Evolutionary conservation across 2,888 invertebrate genomes (phyloP).

Genomic region (Danaus chrysippus): DNA sequence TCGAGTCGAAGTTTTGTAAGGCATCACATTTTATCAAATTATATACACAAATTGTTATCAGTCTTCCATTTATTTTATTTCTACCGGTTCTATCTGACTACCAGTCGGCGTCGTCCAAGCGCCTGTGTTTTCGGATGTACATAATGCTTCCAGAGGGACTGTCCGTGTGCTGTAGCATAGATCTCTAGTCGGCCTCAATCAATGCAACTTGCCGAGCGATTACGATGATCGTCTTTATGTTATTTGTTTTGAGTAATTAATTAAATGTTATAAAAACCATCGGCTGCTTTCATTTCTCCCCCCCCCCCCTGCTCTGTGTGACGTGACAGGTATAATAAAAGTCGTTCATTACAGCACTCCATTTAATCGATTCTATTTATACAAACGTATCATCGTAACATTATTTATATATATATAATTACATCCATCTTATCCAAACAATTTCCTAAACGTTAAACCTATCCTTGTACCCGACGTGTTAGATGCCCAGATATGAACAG

Average conservation of each 20-base stretch:
- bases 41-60: constrained; percentile 1
- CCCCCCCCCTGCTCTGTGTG: constrained; percentile 14
- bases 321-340: constrained; percentile 25
- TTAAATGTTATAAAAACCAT: constrained; percentile 74
- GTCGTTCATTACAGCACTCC: constrained; percentile 54
- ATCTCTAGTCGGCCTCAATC: constrained; percentile 72
- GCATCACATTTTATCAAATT: constrained; percentile 9
- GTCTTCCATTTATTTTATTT: constrained; percentile 9
- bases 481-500: constrained; percentile 91
- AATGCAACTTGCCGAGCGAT: constrained; percentile 70
- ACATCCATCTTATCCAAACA: constrained; percentile 48
- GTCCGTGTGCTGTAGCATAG: constrained; percentile 41
- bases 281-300: constrained; percentile 30
- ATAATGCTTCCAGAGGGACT: constrained; percentile 24
- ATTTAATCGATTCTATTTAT: constrained; percentile 69
- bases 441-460: constrained; percentile 48
- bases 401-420: constrained; percentile 35
- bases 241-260: constrained; percentile 77
- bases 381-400: constrained; percentile 52
- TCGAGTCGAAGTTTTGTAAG: neutral
- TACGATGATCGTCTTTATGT: constrained; percentile 66
- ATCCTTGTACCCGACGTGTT: constrained; percentile 52
- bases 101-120: constrained; percentile 16
- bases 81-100: too few relatives aligned
- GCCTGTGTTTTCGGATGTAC: constrained; percentile 16